A percentile compares a stretch with the other conserved stretches of the same genome.
phyloP scores from a whole-genome alignment of 2,888 invertebrate species.

The Drosophila mulleri region DNA sequence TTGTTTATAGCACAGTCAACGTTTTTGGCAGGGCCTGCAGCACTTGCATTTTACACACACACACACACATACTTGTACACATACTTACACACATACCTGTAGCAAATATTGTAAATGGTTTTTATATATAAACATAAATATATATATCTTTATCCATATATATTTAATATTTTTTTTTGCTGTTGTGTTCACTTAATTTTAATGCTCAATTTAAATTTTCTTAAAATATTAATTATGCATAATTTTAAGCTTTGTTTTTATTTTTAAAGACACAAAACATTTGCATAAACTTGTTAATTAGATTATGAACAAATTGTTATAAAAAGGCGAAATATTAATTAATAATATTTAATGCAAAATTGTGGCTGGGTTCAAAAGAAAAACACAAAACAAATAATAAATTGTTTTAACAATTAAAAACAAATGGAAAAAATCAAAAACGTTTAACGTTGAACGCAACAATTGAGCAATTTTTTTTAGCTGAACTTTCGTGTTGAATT shows the following conservation, averaged over 20 bases:
- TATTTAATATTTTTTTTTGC: constrained; percentile 7
- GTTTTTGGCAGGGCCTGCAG: constrained; percentile 52
- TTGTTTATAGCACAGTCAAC: constrained; percentile 60
- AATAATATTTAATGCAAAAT: constrained; percentile 21
- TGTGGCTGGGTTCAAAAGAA: constrained; percentile 27
- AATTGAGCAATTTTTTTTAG: constrained; percentile 73
- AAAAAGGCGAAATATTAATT: constrained; percentile 10
- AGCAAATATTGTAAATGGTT: constrained; percentile 74
- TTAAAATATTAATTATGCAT: constrained; percentile 41
- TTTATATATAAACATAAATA: constrained; percentile 4
- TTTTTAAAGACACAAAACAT: constrained; percentile 14
- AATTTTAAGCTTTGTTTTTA: constrained; percentile 33
- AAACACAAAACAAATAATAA: constrained; percentile 6
- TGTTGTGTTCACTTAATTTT: constrained; percentile 74
- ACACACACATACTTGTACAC: constrained; percentile 28
- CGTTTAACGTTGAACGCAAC: constrained; percentile 69
- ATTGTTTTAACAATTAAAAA: constrained; percentile 42
- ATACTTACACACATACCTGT: constrained; percentile 38
- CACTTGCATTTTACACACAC: constrained; percentile 45
- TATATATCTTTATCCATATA: not conserved
- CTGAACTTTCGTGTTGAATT: constrained; percentile 71
- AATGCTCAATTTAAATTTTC: constrained; percentile 36
- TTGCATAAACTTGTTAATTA: constrained; percentile 56
- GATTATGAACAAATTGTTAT: constrained; percentile 58
- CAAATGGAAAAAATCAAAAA: constrained; percentile 44